These are phyloP conservation scores for Lepidurus packardi DNA, from an alignment of 1,140 invertebrate genomes.

Conservation along the genomic window DNA sequence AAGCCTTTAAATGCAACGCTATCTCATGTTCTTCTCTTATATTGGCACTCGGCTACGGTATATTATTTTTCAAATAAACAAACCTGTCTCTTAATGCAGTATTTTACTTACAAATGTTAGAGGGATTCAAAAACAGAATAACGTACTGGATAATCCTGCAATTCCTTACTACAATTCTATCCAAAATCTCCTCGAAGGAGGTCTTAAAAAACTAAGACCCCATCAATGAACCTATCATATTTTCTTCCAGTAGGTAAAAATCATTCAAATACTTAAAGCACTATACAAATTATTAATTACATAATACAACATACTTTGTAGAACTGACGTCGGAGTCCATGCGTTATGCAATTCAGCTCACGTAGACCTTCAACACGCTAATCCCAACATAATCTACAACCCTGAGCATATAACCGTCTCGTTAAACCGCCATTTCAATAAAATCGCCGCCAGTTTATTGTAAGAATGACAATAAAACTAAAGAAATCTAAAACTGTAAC, in stretches of 20 bases:
- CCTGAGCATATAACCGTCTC: not conserved
- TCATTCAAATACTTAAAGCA: not conserved
- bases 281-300: not conserved
- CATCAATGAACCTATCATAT: not conserved
- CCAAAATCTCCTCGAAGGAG: constrained; percentile 29
- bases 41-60: constrained; percentile 30
- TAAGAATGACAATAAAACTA: not conserved
- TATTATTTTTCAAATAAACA: not conserved
- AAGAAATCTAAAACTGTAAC: not conserved
- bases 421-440: constrained; percentile 24
- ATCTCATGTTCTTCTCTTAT: constrained; percentile 29
- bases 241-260: constrained; percentile 12
- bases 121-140: constrained; percentile 28
- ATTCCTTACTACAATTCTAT: constrained; percentile 26
- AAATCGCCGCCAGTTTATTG: constrained; percentile 15
- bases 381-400: not conserved
- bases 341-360: constrained; percentile 32
- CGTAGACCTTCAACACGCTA: constrained; percentile 24
- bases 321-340: constrained; percentile 33
- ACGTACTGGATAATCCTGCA: constrained; percentile 6
- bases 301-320: not conserved
- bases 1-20: constrained; percentile 31
- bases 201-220: constrained; percentile 24
- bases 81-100: not conserved
- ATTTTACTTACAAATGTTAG: not conserved